A percentile compares a stretch with the other conserved stretches of the same genome.
Evolutionary conservation across 2,797 vertebrate genomes (phyloP).

Genomic region (Rousettus madagascariensis): DNA sequence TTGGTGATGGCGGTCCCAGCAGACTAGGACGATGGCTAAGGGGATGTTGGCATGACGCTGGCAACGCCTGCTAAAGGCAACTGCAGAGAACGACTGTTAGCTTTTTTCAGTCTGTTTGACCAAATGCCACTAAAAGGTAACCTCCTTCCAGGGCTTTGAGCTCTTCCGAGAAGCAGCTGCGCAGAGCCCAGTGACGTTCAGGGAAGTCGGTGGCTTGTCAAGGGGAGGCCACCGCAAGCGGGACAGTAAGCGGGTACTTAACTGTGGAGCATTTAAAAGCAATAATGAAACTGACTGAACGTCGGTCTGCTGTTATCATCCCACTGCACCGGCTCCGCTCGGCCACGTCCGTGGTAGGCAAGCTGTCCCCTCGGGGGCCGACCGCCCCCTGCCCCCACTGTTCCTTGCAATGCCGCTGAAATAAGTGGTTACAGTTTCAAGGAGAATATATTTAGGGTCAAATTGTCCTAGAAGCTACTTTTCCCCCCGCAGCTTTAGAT

Average conservation of each 20-base stretch:
- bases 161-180: neutral
- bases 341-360: neutral
- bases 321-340: neutral
- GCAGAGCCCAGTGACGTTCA: neutral
- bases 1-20: neutral
- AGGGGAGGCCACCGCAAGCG: neutral
- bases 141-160: neutral
- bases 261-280: constrained; percentile 7
- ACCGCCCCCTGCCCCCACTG: no score
- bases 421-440: neutral
- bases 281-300: neutral
- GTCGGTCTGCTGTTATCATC: neutral
- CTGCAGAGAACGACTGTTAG: neutral
- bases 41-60: no score
- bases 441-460: neutral
- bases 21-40: neutral
- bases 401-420: neutral
- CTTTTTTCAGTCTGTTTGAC: constrained; percentile 1
- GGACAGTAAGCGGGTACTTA: neutral
- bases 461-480: neutral
- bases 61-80: neutral
- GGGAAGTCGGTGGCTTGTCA: neutral
- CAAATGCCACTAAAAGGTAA: neutral
- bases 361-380: neutral
- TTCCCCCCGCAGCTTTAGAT: neutral